These are phyloP conservation scores for Lagopus leucura DNA, from an alignment of 2,113 vertebrate species.

Conservation along the genomic window DNA sequence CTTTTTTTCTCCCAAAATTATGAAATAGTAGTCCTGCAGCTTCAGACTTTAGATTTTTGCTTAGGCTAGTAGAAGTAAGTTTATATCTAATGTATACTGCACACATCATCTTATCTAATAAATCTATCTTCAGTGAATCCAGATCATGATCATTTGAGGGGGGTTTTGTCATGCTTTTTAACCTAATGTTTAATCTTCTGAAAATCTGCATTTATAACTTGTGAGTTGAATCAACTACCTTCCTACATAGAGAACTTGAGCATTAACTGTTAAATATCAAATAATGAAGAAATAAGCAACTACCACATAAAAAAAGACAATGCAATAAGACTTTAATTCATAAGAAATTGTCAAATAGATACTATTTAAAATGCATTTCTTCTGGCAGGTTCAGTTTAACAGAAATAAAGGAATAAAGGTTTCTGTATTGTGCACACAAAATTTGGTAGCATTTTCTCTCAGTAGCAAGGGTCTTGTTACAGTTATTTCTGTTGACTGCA, in stretches of 20 bases:
- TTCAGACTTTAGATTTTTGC: background rate
- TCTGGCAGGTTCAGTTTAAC: background rate
- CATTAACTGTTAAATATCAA: background rate
- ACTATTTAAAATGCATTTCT: background rate
- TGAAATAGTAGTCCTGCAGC: background rate
- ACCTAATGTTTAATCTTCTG: background rate
- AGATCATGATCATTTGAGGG: background rate
- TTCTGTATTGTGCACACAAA: background rate
- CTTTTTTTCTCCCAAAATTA: background rate
- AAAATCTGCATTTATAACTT: background rate
- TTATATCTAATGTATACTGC: background rate
- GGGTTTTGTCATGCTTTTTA: background rate
- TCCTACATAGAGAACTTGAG: background rate
- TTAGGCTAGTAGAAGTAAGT: background rate
- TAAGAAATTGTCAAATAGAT: background rate
- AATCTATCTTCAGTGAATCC: background rate
- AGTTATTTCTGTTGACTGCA: background rate
- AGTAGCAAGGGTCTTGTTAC: background rate
- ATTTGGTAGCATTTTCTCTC: background rate
- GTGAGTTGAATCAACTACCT: background rate
- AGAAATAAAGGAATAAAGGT: background rate
- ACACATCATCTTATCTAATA: background rate
- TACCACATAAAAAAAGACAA: background rate
- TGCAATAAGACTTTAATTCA: background rate
- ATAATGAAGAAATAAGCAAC: background rate